Evolutionary conservation across 2,888 invertebrate species (phyloP), one percentile per base, ranked within the genome.

Genomic region (Nomada fabriciana): DNA sequence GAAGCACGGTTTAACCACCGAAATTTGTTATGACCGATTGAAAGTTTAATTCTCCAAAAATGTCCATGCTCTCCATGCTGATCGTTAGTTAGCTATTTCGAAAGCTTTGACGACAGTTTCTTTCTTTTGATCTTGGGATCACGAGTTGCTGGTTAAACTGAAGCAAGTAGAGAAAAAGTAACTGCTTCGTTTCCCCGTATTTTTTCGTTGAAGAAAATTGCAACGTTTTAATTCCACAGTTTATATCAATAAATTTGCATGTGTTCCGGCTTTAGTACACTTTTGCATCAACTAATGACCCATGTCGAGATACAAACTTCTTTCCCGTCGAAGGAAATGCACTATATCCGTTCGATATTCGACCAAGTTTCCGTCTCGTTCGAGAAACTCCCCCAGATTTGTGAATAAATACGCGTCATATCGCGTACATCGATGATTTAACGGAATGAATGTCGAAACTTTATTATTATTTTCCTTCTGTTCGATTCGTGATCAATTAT

Each of bases 391-490:
- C 47, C 10, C 18, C 11, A n/a, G 13, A 42, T 67, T 60, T 43
- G 11, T 23, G 29, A 29, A 77, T 60, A 60, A 74, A 60, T 20
- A 25, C 47, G 18, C 29, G 2, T 5, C 23, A 25, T 53, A 43
- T 61, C 29, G 64, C 18, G 43, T 29, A 23, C 23, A 65, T 25
- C 60, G 61, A 50, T 64, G 68, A 76, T 23, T 36, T 52, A 79
- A 76, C 50, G 36, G 52, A 63, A 80, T 73, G 61, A 60, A 64
- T 61, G 57, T 59, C 50, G 42, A 25, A 18, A 50, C 47, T 53
- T 57, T 15, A 25, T 63, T 68, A 43, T 79, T 57, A 18, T 36
- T 42, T 55, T 15, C 2, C 10, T 36, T 11, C 0, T 11, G 5
- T 29, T 29, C 1, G 9, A n/a, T 65, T 5, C n/a, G 36, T 36